These are phyloP conservation scores for Aphidius gifuensis DNA, from an alignment of 1,140 invertebrate species.

Conservation along the genomic window DNA sequence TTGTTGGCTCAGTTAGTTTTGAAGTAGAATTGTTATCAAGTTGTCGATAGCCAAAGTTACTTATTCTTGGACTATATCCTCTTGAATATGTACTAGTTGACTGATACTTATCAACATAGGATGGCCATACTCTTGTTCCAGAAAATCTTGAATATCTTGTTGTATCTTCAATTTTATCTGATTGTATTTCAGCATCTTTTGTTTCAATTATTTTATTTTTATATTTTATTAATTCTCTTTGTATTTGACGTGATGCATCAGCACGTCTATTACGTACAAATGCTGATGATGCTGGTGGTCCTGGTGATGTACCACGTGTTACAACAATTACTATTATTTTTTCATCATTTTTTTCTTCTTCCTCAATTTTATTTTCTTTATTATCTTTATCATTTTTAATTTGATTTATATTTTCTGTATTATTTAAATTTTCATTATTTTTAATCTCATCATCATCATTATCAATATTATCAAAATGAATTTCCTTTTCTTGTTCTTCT, in stretches of 20 bases:
- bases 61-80: slow-evolving; percentile 34
- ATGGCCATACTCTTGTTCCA: slow-evolving; percentile 57
- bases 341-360: background rate
- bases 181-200: slow-evolving; percentile 66
- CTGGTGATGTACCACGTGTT: slow-evolving; percentile 73
- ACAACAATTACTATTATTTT: slow-evolving; percentile 59
- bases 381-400: background rate
- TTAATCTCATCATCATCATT: background rate
- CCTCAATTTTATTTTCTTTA: slow-evolving; percentile 5
- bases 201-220: slow-evolving; percentile 55
- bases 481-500: slow-evolving; percentile 1
- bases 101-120: slow-evolving; percentile 61
- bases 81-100: slow-evolving; percentile 33
- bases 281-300: slow-evolving; percentile 63
- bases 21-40: background rate
- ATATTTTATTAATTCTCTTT: slow-evolving; percentile 63
- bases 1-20: background rate
- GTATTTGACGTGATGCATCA: slow-evolving; percentile 67
- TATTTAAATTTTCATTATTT: background rate
- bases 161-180: slow-evolving; percentile 65
- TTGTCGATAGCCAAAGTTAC: slow-evolving; percentile 37
- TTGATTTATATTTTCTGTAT: slow-evolving; percentile 6
- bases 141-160: slow-evolving; percentile 62
- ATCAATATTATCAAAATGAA: background rate
- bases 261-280: slow-evolving; percentile 64